phyloP scores from a whole-genome alignment of 2,797 vertebrate species.

The Heteromormyrus szaboi region DNA sequence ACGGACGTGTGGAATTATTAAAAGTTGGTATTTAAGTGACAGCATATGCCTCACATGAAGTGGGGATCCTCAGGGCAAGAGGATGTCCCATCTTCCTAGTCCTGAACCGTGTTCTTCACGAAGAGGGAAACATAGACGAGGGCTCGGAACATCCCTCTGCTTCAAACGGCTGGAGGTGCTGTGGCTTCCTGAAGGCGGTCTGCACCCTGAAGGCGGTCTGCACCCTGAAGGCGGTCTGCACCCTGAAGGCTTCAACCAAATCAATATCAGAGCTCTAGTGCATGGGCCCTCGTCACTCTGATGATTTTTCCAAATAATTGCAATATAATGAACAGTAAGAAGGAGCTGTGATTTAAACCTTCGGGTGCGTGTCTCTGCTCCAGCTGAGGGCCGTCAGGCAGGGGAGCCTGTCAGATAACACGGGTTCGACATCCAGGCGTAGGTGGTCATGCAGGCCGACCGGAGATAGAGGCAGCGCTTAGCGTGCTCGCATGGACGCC shows the following conservation, averaged over 20 bases:
- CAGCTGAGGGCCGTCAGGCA: neutral
- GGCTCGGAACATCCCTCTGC: neutral
- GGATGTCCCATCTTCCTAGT: neutral
- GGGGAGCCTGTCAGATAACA: neutral
- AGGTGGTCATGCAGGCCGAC: neutral
- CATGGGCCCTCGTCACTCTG: neutral
- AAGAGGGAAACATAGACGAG: slow-evolving; percentile 31
- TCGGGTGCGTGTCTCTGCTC: neutral
- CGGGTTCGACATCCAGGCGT: neutral
- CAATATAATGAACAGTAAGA: neutral
- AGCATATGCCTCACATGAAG: neutral
- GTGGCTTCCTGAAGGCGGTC: neutral
- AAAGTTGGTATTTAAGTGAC: neutral
- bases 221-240: neutral
- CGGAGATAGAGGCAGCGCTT: neutral
- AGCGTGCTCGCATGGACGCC: neutral
- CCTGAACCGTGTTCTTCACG: neutral
- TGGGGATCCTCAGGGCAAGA: neutral
- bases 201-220: neutral
- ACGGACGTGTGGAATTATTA: neutral
- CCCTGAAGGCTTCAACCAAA: neutral
- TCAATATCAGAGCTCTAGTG: neutral
- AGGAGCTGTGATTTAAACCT: neutral
- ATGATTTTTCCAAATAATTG: neutral
- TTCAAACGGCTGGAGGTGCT: neutral